Percentiles rank a stretch among this genome's conserved stretches.
Conservation (phyloP, 2,888 invertebrate species). For the Sesia bembeciformis region DNA sequence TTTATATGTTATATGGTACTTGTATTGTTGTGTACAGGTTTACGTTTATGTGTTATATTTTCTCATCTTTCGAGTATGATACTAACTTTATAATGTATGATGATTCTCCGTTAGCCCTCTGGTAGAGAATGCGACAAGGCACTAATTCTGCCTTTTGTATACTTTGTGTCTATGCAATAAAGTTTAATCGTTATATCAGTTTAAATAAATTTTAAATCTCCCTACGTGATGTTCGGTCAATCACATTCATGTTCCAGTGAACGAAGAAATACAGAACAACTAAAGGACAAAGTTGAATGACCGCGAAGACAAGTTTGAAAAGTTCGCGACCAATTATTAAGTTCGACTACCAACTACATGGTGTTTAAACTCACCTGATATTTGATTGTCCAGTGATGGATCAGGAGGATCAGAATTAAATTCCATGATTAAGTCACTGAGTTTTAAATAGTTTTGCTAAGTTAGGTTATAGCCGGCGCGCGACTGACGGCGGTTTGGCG, state of each 20-base stretch:
- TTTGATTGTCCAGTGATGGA: conserved; percentile 21
- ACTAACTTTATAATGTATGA: no score
- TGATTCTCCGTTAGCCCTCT: no score
- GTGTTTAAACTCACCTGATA: conserved; percentile 40
- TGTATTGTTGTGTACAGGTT: no score
- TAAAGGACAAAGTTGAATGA: conserved; percentile 35
- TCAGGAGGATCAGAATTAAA: conserved; percentile 29
- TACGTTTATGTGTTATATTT: no score
- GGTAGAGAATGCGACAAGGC: no score
- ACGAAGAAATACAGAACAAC: conserved; percentile 5
- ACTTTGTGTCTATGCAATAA: no score
- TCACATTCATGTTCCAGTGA: background rate
- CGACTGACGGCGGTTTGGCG: conserved; percentile 59
- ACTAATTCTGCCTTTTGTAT: no score
- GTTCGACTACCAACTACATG: background rate
- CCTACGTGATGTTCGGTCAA: no score
- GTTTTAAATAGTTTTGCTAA: conserved; percentile 8
- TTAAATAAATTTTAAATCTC: no score
- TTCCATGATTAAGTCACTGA: conserved; percentile 29
- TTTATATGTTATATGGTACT: no score
- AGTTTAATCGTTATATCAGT: no score
- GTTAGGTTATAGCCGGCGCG: conserved; percentile 52
- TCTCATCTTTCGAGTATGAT: no score
- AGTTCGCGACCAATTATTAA: background rate
- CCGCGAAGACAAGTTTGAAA: conserved; percentile 18